Conservation (phyloP, 2,113 vertebrate species). For the Pelvicachromis taeniatus region DNA sequence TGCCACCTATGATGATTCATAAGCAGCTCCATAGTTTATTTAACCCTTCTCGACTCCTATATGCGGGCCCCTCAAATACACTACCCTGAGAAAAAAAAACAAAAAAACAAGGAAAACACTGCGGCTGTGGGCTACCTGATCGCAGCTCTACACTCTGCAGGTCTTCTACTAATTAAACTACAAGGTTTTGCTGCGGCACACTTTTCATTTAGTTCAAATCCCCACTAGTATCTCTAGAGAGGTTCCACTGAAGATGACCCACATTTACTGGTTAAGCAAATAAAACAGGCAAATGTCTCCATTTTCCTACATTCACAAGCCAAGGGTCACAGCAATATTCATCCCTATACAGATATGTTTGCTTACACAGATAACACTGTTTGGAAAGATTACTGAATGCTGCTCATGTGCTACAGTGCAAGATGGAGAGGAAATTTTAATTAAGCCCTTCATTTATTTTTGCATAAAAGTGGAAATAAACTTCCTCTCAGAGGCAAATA, state of each 20-base stretch:
- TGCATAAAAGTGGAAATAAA: constrained; percentile 58
- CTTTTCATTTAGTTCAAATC: not conserved
- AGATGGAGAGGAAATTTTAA: constrained; percentile 45
- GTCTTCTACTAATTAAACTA: not conserved
- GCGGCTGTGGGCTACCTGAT: not conserved
- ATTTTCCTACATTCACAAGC: constrained; percentile 3
- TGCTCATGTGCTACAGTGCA: not conserved
- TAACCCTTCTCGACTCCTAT: constrained; percentile 4
- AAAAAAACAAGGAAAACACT: not conserved
- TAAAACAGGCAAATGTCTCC: constrained; percentile 11
- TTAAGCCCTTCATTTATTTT: constrained; percentile 63
- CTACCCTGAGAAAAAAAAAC: not conserved
- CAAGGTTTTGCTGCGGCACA: constrained; percentile 1
- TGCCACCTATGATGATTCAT: constrained; percentile 34
- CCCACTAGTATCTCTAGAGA: not conserved
- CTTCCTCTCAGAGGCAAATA: not conserved
- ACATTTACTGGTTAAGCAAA: constrained; percentile 31
- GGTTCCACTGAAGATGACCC: constrained; percentile 10
- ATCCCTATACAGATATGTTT: constrained; percentile 35
- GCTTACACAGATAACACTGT: constrained; percentile 51
- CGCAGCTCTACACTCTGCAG: not conserved
- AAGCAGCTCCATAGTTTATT: constrained; percentile 25
- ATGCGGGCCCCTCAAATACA: not conserved
- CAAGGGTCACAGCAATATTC: constrained; percentile 23
- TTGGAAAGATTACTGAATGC: constrained; percentile 37